Base-by-base conservation (phyloP, 2,113 vertebrate genomes). In the Montifringilla adamsi region DNA sequence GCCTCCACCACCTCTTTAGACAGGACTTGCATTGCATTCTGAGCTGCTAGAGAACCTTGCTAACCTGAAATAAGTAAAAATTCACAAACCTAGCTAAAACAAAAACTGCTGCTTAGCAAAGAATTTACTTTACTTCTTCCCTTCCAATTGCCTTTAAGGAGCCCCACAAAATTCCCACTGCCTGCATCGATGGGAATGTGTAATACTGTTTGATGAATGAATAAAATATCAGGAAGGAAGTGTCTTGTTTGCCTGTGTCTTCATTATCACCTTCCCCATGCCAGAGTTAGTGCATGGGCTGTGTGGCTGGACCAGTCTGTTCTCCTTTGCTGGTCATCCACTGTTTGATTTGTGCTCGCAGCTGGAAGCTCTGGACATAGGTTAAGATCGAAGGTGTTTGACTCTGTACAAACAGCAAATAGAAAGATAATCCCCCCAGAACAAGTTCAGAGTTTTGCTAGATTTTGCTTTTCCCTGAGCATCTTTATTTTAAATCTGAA, bases 161-260 rank as follows among this genome's bases (percentile, higher is more conserved):
- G 27, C 27, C 56, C 52, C 0, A 0, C 39, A 28, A 68, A 94
- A 91, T 95, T 91, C 46, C 68, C 66, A 47, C 27, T 21, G 37
- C 63, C 63, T 47, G 21, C 59, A 13, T 44, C 2, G 13, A 22
- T 2, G 6, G 39, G 64, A 88, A 84, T 46, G 44, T 53, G 72
- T 90, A 90, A 95, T 90, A 89, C 22, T 94, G 79, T 92, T 96
- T 96, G 92, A 89, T 84, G 85, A 95, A 96, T 93, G 82, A 95
- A 97, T 96, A 96, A 96, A 92, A 92, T 96, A 94, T 94, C 82
- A 78, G 47, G 24, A 87, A 78, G 86, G 64, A 92, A 92, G 77
- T 84, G 80, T 41, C 58, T 77, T 92, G 86, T 96, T 97, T 97
- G 86, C n/a, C 92, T 86, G 52, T 55, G 68, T 92, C 86, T 97